These are phyloP conservation scores for Alfaro cultratus DNA, from an alignment of 2,797 vertebrate species.

Conservation along the genomic window DNA sequence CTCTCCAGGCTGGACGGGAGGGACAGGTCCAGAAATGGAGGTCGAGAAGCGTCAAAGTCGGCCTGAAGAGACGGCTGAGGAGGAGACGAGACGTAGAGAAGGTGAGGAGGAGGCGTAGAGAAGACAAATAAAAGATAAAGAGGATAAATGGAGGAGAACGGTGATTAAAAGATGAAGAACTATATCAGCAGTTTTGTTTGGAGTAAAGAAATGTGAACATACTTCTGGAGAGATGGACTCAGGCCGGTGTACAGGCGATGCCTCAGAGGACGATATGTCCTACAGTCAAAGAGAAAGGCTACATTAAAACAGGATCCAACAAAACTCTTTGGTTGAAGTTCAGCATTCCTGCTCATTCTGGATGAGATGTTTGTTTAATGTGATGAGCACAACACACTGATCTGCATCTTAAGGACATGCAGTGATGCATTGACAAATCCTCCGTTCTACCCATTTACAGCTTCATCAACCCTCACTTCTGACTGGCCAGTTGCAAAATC, in stretches of 20 bases:
- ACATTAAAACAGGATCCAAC: not conserved
- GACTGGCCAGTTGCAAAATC: not conserved
- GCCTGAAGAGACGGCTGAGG: constrained; percentile 87
- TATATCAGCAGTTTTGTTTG: not conserved
- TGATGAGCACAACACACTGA: not conserved
- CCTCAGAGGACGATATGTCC: constrained; percentile 97
- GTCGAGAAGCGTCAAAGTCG: constrained; percentile 85
- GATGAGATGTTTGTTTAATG: not conserved
- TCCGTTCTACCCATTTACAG: not conserved
- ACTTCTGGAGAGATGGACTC: constrained; percentile 97
- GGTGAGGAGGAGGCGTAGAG: no score
- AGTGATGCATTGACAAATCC: not conserved
- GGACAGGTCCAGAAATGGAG: constrained; percentile 85
- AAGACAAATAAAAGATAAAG: not conserved
- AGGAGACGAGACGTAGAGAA: constrained; percentile 1
- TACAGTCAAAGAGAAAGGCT: constrained; percentile 70
- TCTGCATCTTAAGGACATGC: not conserved
- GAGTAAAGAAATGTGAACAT: constrained; percentile 21
- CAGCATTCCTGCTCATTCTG: not conserved
- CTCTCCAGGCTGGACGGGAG: constrained; percentile 86
- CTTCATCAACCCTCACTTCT: not conserved
- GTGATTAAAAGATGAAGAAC: not conserved
- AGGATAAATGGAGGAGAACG: not conserved
- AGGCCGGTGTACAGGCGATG: constrained; percentile 90
- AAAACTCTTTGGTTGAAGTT: not conserved